Evolutionary conservation across 2,113 vertebrate species (phyloP).

Genomic region (Climacteris rufus): DNA sequence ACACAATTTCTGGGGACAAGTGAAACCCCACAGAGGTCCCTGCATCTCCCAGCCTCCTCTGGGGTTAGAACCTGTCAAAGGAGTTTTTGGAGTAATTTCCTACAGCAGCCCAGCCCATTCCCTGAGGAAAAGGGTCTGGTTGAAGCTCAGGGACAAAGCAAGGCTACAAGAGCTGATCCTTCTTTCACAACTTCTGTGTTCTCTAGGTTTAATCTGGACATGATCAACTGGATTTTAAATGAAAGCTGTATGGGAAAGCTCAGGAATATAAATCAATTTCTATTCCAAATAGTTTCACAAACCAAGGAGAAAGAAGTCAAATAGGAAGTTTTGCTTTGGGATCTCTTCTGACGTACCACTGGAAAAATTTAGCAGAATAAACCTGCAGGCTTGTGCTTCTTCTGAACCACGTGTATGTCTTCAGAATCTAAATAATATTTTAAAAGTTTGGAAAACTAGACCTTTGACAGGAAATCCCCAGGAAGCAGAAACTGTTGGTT

Average conservation of each 20-base stretch:
- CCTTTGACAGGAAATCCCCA: not conserved
- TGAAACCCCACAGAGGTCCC: not conserved
- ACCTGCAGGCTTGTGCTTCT: not conserved
- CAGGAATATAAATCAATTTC: not conserved
- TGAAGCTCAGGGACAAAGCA: not conserved
- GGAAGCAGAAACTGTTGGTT: not conserved
- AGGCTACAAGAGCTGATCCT: fast-evolving
- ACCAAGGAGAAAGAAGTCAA: not conserved
- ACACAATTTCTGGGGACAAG: not conserved
- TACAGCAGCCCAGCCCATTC: not conserved
- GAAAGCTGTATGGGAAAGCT: not conserved
- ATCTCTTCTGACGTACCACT: not conserved
- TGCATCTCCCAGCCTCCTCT: not conserved
- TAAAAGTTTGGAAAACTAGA: not conserved
- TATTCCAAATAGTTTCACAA: not conserved
- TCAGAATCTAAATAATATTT: not conserved
- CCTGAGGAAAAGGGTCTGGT: not conserved
- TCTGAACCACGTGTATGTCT: fast-evolving
- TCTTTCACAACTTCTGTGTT: not conserved
- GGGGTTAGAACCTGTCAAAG: not conserved
- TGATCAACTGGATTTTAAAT: not conserved
- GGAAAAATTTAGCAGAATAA: not conserved
- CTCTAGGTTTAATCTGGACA: not conserved
- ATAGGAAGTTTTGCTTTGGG: not conserved
- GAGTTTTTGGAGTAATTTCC: not conserved